phyloP scores from a whole-genome alignment of 2,113 vertebrate genomes.

The Heliornis fulica region DNA sequence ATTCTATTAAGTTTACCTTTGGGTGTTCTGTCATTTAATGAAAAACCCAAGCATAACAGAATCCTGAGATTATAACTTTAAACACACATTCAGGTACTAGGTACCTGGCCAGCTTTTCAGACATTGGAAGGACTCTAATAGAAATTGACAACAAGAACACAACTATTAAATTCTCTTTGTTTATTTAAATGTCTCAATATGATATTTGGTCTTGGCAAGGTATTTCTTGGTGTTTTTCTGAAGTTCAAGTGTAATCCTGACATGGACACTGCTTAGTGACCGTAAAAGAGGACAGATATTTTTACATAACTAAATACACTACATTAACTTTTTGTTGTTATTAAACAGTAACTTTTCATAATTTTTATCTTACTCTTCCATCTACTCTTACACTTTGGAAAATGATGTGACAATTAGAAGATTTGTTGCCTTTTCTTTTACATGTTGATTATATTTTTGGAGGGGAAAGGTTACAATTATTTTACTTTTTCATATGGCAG shows the following conservation, averaged over 20 bases:
- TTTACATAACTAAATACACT: neutral
- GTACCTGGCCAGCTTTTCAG: neutral
- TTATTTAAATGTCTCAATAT: neutral
- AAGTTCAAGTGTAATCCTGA: neutral
- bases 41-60: neutral
- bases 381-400: neutral
- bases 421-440: neutral
- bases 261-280: neutral
- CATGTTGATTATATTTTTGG: neutral
- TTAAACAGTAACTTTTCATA: neutral
- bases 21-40: neutral
- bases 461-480: neutral
- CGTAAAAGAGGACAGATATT: neutral
- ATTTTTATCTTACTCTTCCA: neutral
- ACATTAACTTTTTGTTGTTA: rapidly evolving
- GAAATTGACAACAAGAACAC: neutral
- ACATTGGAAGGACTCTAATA: neutral
- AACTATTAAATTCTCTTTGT: neutral
- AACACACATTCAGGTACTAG: rapidly evolving
- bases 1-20: neutral
- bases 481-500: neutral
- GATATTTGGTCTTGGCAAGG: rapidly evolving
- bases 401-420: neutral
- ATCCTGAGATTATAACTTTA: neutral
- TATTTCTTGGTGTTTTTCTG: neutral